phyloP scores from a whole-genome alignment of 1,140 invertebrate genomes.

The Drosophila pruinosa region DNA sequence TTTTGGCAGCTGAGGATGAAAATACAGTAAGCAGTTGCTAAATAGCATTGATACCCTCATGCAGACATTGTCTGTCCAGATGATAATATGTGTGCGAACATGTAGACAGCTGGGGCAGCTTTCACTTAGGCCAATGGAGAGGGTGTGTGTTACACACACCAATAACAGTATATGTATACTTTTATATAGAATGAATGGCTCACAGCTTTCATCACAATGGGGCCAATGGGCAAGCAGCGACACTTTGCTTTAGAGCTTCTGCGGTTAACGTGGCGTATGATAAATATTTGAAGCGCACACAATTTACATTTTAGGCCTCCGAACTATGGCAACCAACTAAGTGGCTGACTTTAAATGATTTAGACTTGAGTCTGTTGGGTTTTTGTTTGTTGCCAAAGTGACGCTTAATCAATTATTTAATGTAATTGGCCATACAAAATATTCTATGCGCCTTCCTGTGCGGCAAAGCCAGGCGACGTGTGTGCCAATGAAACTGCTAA shows the following conservation, averaged over 20 bases:
- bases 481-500: neutral
- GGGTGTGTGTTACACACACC: neutral
- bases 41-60: constrained; percentile 15
- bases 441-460: neutral
- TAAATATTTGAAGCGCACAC: constrained; percentile 63
- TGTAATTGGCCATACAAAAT: constrained; percentile 25
- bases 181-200: neutral
- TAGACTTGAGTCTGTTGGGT: neutral
- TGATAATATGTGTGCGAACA: neutral
- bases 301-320: constrained; percentile 9
- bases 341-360: constrained; percentile 29
- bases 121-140: constrained; percentile 19
- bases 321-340: constrained; percentile 13
- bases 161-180: neutral
- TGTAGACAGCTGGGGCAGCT: constrained; percentile 17
- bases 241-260: constrained; percentile 22
- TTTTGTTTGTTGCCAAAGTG: constrained; percentile 21
- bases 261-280: constrained; percentile 47
- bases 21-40: constrained; percentile 1
- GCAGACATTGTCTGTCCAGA: constrained; percentile 9
- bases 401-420: constrained; percentile 45
- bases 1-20: neutral
- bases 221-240: constrained; percentile 6
- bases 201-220: constrained; percentile 6
- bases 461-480: neutral